Evolutionary conservation across 2,113 vertebrate species (phyloP), one percentile per base, ranked within the genome.

Genomic region (Chitala chitala): DNA sequence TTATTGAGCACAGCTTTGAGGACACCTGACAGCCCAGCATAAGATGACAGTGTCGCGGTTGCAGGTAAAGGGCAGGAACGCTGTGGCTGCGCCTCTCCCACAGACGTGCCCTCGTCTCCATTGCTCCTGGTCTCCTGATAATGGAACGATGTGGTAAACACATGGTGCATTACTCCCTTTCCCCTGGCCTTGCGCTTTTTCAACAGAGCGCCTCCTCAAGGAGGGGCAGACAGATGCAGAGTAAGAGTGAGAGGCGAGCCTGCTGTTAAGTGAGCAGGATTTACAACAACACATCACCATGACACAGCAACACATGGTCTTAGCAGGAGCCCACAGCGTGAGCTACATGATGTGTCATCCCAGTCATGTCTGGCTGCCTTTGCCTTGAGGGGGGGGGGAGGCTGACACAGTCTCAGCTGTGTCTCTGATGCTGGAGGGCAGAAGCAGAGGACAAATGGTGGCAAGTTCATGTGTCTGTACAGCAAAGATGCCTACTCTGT

Each of bases 341-440:
- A 90, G 89, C 85, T 85, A 88, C 87, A 90, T 91, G 90, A 91
- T 91, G 89, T 89, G 89, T 91, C 87, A 86, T 87, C 88, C 89
- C 90, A 89, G 88, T 91, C 87, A 80, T 80, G 86, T 89, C 89
- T 89, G 87, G 85, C 87, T 83, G 78, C 82, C 70, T 83, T 85
- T 84, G 88, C 88, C 90, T 87, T 87, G 87, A 89, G 88, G 87
- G 85, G 77, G 79, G 86, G 84, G n/a, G n/a, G n/a, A n/a, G 83
- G 87, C 89, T 91, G 89, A 89, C 86, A 80, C 81, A 80, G 82
- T 77, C 83, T 78, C 66, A 80, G 85, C 81, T 84, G 78, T 76
- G 81, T 79, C 84, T 72, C 82, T 78, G 78, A 80, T 61, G 7
- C 20, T 55, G 50, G n/a, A n/a, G n/a, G 50, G 1, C 42, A 20